phyloP scores from a whole-genome alignment of 2,797 vertebrate genomes.

The Pelobates cultripes region DNA sequence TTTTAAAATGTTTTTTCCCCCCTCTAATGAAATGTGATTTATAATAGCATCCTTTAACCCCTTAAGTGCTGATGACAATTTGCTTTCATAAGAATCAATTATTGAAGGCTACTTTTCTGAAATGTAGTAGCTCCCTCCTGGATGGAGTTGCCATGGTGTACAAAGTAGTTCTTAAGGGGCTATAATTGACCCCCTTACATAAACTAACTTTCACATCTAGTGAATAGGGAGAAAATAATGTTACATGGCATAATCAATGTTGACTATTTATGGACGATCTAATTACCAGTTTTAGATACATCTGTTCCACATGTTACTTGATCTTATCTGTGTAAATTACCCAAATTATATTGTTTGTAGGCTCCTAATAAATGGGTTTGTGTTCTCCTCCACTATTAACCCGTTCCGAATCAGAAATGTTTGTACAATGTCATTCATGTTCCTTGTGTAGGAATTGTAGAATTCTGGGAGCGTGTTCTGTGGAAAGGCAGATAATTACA shows the following conservation, averaged over 20 bases:
- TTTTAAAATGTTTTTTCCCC: no score
- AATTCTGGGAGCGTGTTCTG: slow-evolving; percentile 1
- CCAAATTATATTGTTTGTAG: slow-evolving; percentile 22
- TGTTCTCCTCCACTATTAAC: background rate
- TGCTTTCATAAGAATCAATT: no score
- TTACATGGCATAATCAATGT: background rate
- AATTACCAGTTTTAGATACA: background rate
- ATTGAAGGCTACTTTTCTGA: no score
- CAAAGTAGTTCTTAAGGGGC: no score
- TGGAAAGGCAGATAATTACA: slow-evolving; percentile 26
- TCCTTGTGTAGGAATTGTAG: background rate
- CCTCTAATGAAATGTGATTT: no score
- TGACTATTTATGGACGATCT: background rate
- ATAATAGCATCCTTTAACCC: no score
- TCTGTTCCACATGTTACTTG: background rate
- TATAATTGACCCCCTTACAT: no score
- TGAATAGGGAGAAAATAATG: background rate
- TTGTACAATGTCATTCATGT: slow-evolving; percentile 5
- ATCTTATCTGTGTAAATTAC: background rate
- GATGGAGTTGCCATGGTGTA: no score
- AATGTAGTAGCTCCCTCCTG: no score
- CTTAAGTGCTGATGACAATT: no score
- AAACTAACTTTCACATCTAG: no score
- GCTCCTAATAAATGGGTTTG: background rate
- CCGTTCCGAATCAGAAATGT: background rate